Evolutionary conservation across 2,888 invertebrate genomes (phyloP).

Genomic region (Prosapia bicincta): DNA sequence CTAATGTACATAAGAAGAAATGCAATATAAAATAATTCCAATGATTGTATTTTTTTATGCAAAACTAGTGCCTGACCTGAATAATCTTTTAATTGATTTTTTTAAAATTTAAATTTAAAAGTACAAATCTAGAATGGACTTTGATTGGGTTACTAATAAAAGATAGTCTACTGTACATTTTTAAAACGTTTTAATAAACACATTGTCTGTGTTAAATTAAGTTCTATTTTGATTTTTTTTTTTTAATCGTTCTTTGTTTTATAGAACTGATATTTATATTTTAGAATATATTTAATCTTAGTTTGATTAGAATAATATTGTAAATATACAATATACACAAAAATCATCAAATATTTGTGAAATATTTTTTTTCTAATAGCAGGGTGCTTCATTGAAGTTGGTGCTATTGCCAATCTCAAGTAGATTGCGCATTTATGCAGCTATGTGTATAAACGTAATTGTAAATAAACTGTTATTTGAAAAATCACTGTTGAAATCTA

Average conservation of each 20-base stretch:
- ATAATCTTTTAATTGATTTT: background rate
- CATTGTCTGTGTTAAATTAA: background rate
- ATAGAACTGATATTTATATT: background rate
- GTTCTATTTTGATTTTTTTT: background rate
- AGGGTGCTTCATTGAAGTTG: background rate
- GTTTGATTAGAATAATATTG: background rate
- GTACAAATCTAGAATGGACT: background rate
- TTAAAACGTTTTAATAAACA: background rate
- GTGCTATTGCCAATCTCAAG: background rate
- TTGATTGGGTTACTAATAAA: background rate
- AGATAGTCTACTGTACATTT: background rate
- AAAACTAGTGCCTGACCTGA: background rate
- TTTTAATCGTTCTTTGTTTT: background rate
- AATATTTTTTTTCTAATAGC: background rate
- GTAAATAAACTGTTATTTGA: conserved; percentile 2
- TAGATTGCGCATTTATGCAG: background rate
- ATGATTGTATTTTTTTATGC: background rate
- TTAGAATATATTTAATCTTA: background rate
- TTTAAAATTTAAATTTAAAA: background rate
- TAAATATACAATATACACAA: background rate
- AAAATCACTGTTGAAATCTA: too few species aligned
- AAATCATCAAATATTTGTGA: background rate
- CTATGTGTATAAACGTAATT: background rate
- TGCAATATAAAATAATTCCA: background rate
- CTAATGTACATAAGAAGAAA: background rate